Evolutionary conservation across 2,888 invertebrate genomes (phyloP), one percentile per base, ranked within the genome.

Genomic region (Rhodophaea formosa): DNA sequence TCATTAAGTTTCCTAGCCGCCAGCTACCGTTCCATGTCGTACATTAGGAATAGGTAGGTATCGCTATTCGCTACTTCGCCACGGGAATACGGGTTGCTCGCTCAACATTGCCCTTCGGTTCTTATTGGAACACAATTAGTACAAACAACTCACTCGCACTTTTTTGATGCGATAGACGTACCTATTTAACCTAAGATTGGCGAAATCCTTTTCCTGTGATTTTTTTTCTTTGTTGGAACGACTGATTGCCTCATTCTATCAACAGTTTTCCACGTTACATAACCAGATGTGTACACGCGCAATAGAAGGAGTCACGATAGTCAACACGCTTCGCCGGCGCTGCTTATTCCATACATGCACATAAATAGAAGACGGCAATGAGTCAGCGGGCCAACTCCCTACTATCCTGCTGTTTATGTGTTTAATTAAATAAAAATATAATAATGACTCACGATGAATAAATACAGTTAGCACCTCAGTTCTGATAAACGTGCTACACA

Each of bases 331-430:
- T 70, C 76, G 78, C 72, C 77, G 77, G 68, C 68, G 65, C 68
- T 68, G 68, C 75, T 80, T 79, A 80, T 80, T 81, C 80, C 75
- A 80, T 81, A 39, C 17, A 42, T 32, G 23, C 42, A 42, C n/a
- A 39, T 23, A 32, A 30, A 74, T 74, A 73, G 82, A 74, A 82
- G 80, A 82, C 79, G 82, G 85, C 78, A 84, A 82, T 86, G 86
- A 86, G 81, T 84, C 83, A 82, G 70, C 77, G 57, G 57, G 75
- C 75, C 70, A 23, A 60, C 57, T 56, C 76, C 69, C 70, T 66
- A 65, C 59, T 62, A 53, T 56, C 62, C 59, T 57, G 7, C 23
- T 39, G 17, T 39, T 32, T 15, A 35, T 39, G 39, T 39, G n/a
- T 39, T 10, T 5, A 12, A 12, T 12, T 8, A 12, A 39, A n/a